Evolutionary conservation across 2,113 vertebrate species (phyloP).

Genomic region (Heloderma charlesbogerti): DNA sequence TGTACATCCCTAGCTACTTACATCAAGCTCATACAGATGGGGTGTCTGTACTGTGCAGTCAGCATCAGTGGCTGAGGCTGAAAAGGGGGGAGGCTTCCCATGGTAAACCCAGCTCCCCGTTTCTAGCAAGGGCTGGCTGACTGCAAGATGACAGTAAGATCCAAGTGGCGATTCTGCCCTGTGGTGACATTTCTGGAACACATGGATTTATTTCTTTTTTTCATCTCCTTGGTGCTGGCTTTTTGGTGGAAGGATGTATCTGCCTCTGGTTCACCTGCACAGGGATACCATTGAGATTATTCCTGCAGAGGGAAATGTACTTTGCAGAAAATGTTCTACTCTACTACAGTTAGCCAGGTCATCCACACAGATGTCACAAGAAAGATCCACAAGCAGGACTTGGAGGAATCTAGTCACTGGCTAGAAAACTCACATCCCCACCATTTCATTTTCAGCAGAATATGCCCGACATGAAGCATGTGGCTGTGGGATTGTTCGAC

Average conservation of each 20-base stretch:
- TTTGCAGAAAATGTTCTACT: neutral
- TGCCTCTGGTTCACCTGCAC: neutral
- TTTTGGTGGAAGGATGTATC: neutral
- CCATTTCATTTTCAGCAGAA: too few relatives aligned
- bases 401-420: too few relatives aligned
- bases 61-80: too few relatives aligned
- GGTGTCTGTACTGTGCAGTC: too few relatives aligned
- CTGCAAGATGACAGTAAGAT: neutral
- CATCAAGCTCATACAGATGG: too few relatives aligned
- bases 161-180: neutral
- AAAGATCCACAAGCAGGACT: neutral
- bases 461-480: too few relatives aligned
- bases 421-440: too few relatives aligned
- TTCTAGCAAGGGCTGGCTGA: neutral
- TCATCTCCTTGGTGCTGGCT: too few relatives aligned
- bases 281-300: neutral
- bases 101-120: neutral
- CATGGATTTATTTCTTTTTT: neutral
- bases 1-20: too few relatives aligned
- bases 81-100: too few relatives aligned
- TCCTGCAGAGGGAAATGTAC: neutral
- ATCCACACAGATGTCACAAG: neutral
- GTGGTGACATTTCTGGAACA: neutral
- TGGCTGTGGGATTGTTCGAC: too few relatives aligned
- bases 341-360: neutral